Conservation (phyloP, 2,113 vertebrate genomes). For the Nothocercus julius region DNA sequence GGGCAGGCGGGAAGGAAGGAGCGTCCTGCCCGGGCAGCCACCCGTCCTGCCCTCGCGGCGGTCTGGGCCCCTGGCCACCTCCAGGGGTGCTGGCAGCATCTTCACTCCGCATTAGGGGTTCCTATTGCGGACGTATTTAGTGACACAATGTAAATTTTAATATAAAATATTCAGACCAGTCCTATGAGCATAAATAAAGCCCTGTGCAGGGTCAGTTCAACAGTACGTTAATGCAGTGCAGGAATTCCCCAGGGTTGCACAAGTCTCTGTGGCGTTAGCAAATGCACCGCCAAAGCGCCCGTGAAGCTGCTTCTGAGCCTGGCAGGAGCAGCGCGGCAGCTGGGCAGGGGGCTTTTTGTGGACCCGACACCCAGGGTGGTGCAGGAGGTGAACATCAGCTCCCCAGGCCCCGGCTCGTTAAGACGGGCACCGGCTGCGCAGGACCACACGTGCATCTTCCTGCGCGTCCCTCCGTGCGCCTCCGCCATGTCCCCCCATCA, state of each 20-base stretch:
- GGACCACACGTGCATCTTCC: no score
- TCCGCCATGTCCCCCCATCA: no score
- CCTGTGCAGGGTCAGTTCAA: constrained; percentile 20
- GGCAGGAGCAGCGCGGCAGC: no score
- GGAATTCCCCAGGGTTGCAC: not conserved
- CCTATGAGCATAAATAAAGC: constrained; percentile 7
- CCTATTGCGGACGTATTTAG: constrained; percentile 75
- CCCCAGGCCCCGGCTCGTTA: no score
- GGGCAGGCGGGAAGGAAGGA: not conserved
- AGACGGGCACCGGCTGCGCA: no score
- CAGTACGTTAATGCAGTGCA: not conserved
- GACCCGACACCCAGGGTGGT: no score
- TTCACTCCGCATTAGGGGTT: constrained; percentile 66
- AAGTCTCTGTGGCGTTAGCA: not conserved
- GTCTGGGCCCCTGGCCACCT: not conserved
- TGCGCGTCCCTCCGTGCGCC: no score
- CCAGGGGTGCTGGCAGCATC: constrained; percentile 22
- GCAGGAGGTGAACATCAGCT: no score
- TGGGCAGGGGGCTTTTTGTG: no score
- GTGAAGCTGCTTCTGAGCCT: no score
- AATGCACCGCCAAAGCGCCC: no score
- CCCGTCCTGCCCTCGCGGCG: no score
- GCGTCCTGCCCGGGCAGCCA: not conserved
- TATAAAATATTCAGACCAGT: constrained; percentile 63
- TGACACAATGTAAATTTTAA: constrained; percentile 67